Evolutionary conservation across 2,113 vertebrate genomes (phyloP).

Genomic region (Setophaga coronata): DNA sequence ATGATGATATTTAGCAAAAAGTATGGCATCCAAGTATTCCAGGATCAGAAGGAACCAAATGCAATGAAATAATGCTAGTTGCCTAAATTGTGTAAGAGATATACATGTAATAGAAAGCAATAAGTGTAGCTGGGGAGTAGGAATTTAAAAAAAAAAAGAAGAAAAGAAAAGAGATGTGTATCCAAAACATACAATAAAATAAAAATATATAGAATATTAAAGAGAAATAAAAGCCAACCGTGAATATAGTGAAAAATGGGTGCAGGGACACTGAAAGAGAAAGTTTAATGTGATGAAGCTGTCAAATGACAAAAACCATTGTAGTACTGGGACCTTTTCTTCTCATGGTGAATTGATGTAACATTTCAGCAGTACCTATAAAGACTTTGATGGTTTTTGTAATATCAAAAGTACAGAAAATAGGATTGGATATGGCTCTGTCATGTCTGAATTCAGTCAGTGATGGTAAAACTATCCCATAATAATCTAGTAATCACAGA

Average conservation of each 20-base stretch:
- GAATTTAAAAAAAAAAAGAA: rapidly evolving
- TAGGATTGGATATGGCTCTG: neutral
- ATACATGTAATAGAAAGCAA: neutral
- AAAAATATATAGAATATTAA: neutral
- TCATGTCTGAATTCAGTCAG: neutral
- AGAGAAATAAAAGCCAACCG: neutral
- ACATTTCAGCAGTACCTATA: neutral
- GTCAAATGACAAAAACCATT: neutral
- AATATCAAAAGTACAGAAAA: neutral
- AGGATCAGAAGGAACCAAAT: neutral
- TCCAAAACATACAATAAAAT: neutral
- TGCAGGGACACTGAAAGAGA: neutral
- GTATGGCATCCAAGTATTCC: neutral
- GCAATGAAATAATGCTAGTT: neutral
- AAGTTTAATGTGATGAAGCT: neutral
- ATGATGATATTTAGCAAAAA: neutral
- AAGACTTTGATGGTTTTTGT: neutral
- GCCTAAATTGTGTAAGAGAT: neutral
- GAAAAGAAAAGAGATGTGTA: neutral
- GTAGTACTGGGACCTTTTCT: neutral
- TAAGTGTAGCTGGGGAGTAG: neutral
- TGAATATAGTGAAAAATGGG: neutral
- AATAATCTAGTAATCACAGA: neutral
- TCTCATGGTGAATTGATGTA: neutral
- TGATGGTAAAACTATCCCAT: neutral